Conservation (phyloP, 1,140 invertebrate species). For the Battus philenor region DNA sequence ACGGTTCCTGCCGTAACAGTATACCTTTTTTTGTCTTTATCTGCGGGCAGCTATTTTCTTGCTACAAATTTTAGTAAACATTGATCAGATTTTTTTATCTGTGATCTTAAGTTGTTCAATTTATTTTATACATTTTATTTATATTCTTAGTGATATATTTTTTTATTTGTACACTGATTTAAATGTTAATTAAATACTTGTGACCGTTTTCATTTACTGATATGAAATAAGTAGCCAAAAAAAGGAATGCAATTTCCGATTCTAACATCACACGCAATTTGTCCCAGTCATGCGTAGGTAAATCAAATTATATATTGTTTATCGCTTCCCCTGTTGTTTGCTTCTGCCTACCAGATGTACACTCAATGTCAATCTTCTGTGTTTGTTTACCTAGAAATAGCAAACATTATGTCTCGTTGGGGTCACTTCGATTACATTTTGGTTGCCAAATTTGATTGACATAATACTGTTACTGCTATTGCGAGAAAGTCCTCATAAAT, state of each 20-base stretch:
- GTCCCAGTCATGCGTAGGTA: slow-evolving; percentile 38
- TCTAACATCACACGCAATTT: slow-evolving; percentile 52
- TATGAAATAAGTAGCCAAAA: neutral
- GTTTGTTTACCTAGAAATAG: slow-evolving; percentile 71
- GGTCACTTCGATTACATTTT: slow-evolving; percentile 55
- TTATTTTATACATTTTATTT: neutral
- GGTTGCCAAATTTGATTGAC: slow-evolving; percentile 55
- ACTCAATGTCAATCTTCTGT: slow-evolving; percentile 65
- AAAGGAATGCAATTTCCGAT: neutral
- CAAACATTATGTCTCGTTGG: slow-evolving; percentile 55
- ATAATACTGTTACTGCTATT: slow-evolving; percentile 54
- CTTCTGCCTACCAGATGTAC: slow-evolving; percentile 68
- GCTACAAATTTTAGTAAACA: neutral
- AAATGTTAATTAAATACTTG: too few species aligned
- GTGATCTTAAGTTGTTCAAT: neutral
- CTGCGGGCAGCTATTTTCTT: slow-evolving; percentile 23
- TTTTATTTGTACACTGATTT: too few species aligned
- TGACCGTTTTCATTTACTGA: too few species aligned
- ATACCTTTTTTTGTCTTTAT: slow-evolving; percentile 57
- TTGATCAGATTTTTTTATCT: neutral
- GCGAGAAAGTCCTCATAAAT: slow-evolving; percentile 13
- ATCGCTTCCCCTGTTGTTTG: slow-evolving; percentile 66
- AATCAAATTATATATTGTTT: slow-evolving; percentile 71
- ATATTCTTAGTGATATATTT: too few species aligned
- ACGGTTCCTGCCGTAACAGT: slow-evolving; percentile 44